Base-by-base conservation (phyloP, 2,113 vertebrate genomes). In the Colossoma macropomum region DNA sequence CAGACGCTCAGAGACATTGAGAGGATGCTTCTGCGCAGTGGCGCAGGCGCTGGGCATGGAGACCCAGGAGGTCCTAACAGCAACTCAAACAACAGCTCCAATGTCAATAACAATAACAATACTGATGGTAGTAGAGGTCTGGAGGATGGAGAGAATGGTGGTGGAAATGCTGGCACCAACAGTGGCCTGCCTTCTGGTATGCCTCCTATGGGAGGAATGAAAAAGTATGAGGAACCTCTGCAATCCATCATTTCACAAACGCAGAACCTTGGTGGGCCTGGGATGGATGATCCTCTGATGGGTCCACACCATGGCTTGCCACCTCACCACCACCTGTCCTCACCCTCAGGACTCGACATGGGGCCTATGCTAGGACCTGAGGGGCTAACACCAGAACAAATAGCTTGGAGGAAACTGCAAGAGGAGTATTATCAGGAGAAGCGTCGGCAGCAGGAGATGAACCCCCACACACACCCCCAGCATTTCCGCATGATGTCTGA, bases 341-440 rank as follows among this genome's bases (percentile, higher is more conserved):
- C 95, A 17, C 86, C 87, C 25, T 91, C 95, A 0, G 94, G 94
- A 0, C 21, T 96, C n/a, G 97, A 98, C 90, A 93, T 98, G 95
- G 96, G 96, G 15, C 95, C 94, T 48, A 93, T 97, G 78, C 94
- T 97, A 89, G 97, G 96, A 87, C 95, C 95, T 74, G 97, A 99
- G 34, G 97, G 96, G 84, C 91, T 98, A 84, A 98, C 97, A 0
- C 97, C 96, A 0, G 98, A 99, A 82, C 98, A 99, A 85, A 94
- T 97, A 85, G 98, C 98, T 60, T 99, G 98, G 98, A 95, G 97
- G 84, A 99, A 98, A 92, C 82, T 99, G 84, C 97, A 99, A 92
- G 97, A 99, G 48, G 98, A 99, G 77, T 99, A 98, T 87, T 99
- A 99, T 0, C 96, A 97, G 79, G 98, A 99, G 83, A 99, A 99